Evolutionary conservation across 2,113 vertebrate species (phyloP), one percentile per base, ranked within the genome.

Genomic region (Phodopus roborovskii): DNA sequence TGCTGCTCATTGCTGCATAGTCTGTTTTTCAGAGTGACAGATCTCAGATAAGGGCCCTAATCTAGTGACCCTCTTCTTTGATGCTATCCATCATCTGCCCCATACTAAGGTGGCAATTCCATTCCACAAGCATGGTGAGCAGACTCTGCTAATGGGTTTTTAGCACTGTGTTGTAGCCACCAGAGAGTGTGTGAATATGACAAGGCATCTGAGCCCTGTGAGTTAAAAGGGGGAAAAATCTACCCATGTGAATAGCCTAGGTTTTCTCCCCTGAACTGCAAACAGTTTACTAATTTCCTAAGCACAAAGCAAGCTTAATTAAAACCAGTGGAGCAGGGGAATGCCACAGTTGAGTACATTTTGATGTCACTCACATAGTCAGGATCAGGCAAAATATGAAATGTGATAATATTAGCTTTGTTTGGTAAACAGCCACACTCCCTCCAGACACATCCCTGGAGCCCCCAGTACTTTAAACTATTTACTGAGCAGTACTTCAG

Each of bases 291-390:
- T 96, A 95, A 97, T 97, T 98, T 98, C 92, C 17, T 79, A 97
- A 98, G 45, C 97, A 97, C 93, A 95, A 96, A 97, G 84, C 71
- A 96, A 96, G 84, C 98, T 98, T 98, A 98, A 98, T 98, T 98
- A 98, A 98, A 98, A 83, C 62, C 95, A 98, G 74, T 16, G 84
- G 95, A 98, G 97, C 96, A 98, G 64, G 96, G 96, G 98, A 97
- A 97, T 96, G 94, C 97, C 98, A 96, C 92, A 97, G 97, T 92
- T 75, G n/a, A 97, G 94, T 90, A 83, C 94, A 64, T 96, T 97
- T 91, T 96, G 93, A 95, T 96, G 93, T 88, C 96, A 53, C 1
- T 98, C 96, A 97, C 77, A 94, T 88, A 94, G 73, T 64, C 1
- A 56, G 73, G 97, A 30, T 62, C 90, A 94, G 19, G 95, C 96